Evolutionary conservation across 2,113 vertebrate species (phyloP).

Genomic region (Oxyruncus cristatus): DNA sequence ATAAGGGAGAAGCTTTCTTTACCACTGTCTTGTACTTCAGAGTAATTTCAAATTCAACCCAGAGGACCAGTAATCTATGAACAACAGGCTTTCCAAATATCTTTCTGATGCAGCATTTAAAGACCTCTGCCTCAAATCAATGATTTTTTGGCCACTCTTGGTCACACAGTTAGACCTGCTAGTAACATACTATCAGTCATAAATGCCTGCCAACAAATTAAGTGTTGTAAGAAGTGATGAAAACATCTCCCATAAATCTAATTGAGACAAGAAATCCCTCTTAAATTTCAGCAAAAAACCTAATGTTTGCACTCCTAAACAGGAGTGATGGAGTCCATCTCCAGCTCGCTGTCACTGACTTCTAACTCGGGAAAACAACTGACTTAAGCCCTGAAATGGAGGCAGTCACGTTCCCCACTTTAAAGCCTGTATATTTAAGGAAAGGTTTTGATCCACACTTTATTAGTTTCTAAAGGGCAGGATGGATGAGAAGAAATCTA

Average conservation of each 20-base stretch:
- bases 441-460: conserved; percentile 42
- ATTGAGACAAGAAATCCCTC: not conserved
- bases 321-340: not conserved
- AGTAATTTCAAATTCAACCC: not conserved
- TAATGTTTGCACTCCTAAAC: not conserved
- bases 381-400: not conserved
- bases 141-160: not conserved
- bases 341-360: not conserved
- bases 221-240: not conserved
- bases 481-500: conserved; percentile 42
- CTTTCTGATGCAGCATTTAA: conserved; percentile 8
- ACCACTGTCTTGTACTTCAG: not conserved
- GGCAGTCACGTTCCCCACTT: not conserved
- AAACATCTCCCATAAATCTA: conserved; percentile 9
- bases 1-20: not conserved
- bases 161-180: not conserved
- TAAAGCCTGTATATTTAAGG: conserved; percentile 3
- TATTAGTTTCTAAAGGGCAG: conserved; percentile 61
- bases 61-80: not conserved
- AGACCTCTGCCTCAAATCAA: not conserved
- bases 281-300: not conserved
- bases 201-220: not conserved
- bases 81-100: not conserved
- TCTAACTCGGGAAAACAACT: not conserved
- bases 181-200: not conserved